These are phyloP conservation scores for Odocoileus virginianus DNA, from an alignment of 2,113 vertebrate genomes.

Conservation along the genomic window DNA sequence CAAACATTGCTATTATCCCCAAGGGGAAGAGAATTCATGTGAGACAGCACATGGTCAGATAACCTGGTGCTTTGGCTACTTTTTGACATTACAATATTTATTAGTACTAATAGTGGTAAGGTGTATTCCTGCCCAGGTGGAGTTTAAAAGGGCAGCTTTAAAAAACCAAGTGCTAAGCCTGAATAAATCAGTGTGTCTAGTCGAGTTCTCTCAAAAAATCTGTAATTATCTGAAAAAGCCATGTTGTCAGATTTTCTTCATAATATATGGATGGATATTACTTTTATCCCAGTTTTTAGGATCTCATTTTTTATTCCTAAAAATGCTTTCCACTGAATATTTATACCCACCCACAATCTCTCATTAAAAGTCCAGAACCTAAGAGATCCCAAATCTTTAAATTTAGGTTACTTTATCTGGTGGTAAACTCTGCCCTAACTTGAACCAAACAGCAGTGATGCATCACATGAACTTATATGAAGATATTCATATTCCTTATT, in stretches of 20 bases:
- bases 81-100: conserved; percentile 32
- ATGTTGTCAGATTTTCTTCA: not conserved
- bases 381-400: not conserved
- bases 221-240: not conserved
- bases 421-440: not conserved
- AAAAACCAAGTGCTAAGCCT: not conserved
- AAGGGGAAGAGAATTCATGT: conserved; percentile 33
- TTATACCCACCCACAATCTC: not conserved
- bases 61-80: not conserved
- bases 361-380: not conserved
- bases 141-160: not conserved
- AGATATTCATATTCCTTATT: not conserved
- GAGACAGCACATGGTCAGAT: not conserved
- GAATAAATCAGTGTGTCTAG: not conserved
- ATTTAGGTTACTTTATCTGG: not conserved
- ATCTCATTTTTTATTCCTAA: not conserved
- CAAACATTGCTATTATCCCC: not conserved
- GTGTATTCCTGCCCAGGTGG: not conserved
- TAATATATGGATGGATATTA: not conserved
- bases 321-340: not conserved
- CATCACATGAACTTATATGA: not conserved
- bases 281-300: not conserved
- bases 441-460: not conserved
- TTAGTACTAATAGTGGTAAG: not conserved
- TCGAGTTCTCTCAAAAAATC: not conserved